Conservation (phyloP, 2,113 vertebrate genomes). For the Vidua macroura region DNA sequence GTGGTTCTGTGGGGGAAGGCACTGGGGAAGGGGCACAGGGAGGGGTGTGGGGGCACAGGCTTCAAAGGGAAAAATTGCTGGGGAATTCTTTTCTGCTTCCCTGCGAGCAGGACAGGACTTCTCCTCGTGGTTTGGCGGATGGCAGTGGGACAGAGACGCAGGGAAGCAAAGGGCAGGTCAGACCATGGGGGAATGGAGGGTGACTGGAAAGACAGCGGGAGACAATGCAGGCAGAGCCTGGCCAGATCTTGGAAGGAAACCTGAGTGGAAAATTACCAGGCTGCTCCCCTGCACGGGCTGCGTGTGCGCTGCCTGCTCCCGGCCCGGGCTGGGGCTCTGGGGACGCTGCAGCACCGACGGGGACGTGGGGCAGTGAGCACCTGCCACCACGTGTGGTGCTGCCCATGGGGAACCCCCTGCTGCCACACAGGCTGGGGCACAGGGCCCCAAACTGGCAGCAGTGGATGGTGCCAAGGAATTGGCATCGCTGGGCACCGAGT, state of each 20-base stretch:
- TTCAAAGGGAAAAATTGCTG: not conserved
- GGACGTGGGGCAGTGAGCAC: not conserved
- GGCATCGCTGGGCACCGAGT: not conserved
- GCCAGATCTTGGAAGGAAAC: constrained; percentile 28
- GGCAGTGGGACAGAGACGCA: accelerated
- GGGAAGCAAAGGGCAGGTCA: not conserved
- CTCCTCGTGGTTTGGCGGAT: accelerated
- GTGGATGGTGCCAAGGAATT: not conserved
- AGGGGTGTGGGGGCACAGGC: not conserved
- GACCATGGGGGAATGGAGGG: not conserved
- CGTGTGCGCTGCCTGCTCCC: not conserved
- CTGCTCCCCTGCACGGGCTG: not conserved
- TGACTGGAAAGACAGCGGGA: not conserved
- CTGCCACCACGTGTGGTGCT: not conserved
- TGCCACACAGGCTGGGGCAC: not conserved
- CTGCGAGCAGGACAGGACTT: not conserved
- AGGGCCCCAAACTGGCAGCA: not conserved
- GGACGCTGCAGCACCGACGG: not conserved
- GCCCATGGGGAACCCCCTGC: not conserved
- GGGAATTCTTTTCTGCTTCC: not conserved
- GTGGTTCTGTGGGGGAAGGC: not conserved
- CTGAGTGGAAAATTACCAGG: constrained; percentile 62
- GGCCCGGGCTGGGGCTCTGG: not conserved
- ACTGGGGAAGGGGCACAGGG: not conserved
- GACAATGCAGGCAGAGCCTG: not conserved